phyloP scores from a whole-genome alignment of 2,797 vertebrate genomes.

The Onychomys torridus region DNA sequence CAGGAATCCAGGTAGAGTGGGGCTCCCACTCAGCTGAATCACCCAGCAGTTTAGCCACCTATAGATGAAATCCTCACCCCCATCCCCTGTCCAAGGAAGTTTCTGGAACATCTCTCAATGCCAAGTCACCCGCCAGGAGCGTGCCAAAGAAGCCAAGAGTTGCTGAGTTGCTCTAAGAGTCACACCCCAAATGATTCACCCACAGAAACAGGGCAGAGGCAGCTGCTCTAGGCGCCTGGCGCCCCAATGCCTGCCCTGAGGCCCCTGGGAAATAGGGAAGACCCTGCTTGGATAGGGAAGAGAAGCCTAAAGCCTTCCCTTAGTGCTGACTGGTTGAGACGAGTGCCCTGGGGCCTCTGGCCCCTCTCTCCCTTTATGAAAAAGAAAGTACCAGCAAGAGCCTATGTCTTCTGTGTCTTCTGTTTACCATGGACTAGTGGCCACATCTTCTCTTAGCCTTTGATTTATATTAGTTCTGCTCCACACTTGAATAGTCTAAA shows the following conservation, averaged over 20 bases:
- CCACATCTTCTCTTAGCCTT: conserved; percentile 41
- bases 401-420: neutral
- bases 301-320: neutral
- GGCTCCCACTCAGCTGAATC: neutral
- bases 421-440: neutral
- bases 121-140: neutral
- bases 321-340: neutral
- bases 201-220: neutral
- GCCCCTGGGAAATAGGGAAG: neutral
- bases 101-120: neutral
- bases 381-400: neutral
- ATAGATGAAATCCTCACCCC: neutral
- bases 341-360: neutral
- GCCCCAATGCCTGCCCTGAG: neutral
- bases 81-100: neutral
- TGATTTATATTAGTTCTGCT: neutral
- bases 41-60: neutral
- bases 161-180: neutral
- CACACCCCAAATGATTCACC: conserved; percentile 72
- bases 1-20: neutral
- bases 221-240: neutral
- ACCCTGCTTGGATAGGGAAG: neutral
- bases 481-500: neutral
- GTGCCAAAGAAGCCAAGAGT: conserved; percentile 46
- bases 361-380: neutral